A percentile compares a stretch with the other conserved stretches of the same genome.
Conservation (phyloP, 2,888 invertebrate genomes). For the Drosophila sordidula region DNA sequence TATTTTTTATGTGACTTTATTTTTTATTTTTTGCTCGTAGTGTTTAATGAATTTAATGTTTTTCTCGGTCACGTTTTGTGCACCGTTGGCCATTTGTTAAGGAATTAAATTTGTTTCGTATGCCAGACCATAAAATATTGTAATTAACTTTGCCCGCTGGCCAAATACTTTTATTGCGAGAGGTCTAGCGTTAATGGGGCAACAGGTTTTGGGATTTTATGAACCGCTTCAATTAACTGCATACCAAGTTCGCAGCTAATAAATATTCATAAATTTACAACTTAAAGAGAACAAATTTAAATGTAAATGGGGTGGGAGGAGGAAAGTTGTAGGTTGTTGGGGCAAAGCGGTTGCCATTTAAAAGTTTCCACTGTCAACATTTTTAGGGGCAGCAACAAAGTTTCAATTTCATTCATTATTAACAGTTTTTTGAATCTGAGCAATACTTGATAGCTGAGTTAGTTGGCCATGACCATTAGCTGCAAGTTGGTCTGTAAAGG, state of each 20-base stretch:
- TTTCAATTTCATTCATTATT: slow-evolving; percentile 64
- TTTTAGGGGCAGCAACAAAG: slow-evolving; percentile 35
- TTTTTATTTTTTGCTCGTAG: slow-evolving; percentile 9
- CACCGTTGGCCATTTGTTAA: slow-evolving; percentile 49
- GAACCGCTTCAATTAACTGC: slow-evolving; percentile 38
- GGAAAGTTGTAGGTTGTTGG: background rate
- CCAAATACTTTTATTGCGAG: slow-evolving; percentile 44
- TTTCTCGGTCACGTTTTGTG: slow-evolving; percentile 41
- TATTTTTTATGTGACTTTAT: slow-evolving; percentile 18
- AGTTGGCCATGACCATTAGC: slow-evolving; percentile 38
- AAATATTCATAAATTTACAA: slow-evolving; percentile 68
- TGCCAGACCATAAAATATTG: slow-evolving; percentile 62
- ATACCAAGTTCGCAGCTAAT: slow-evolving; percentile 56
- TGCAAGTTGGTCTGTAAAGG: slow-evolving; percentile 19
- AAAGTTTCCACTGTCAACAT: slow-evolving; percentile 46
- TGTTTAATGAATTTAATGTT: slow-evolving; percentile 22
- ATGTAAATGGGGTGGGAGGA: background rate
- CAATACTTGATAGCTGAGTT: slow-evolving; percentile 8
- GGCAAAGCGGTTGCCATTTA: slow-evolving; percentile 21
- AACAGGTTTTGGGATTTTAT: slow-evolving; percentile 62
- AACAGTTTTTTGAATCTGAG: slow-evolving; percentile 32
- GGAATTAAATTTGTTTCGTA: slow-evolving; percentile 49
- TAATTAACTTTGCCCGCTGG: slow-evolving; percentile 64
- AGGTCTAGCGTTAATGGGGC: slow-evolving; percentile 63
- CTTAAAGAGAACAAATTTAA: slow-evolving; percentile 21